These are phyloP conservation scores for Papilio demoleus DNA, from an alignment of 2,888 invertebrate species.

Conservation along the genomic window DNA sequence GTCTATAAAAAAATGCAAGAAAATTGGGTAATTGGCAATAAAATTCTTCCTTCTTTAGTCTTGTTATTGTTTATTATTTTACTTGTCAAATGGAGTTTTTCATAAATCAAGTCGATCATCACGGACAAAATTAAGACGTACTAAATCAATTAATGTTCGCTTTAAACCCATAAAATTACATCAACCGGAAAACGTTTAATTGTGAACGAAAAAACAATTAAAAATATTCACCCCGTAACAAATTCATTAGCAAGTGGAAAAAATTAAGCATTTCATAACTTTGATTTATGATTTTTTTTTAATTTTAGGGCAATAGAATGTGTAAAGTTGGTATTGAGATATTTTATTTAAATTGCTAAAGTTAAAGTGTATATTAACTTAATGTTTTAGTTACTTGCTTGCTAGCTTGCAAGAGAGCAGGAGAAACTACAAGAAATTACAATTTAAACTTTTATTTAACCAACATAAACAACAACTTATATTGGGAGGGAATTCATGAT, in stretches of 20 bases:
- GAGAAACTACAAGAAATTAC: too few relatives aligned
- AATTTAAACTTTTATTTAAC: too few relatives aligned
- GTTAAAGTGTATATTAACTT: too few relatives aligned
- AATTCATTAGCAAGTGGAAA: slow-evolving; percentile 30
- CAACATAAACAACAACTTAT: too few relatives aligned
- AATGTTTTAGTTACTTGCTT: too few relatives aligned
- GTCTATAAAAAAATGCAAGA: too few relatives aligned
- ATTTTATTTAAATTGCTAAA: too few relatives aligned
- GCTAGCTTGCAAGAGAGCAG: too few relatives aligned
- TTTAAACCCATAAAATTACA: slow-evolving; percentile 20
- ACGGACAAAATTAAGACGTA: not conserved
- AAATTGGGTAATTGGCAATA: too few relatives aligned
- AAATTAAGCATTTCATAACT: slow-evolving; percentile 18
- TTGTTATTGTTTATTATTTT: not conserved
- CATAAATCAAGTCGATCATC: not conserved
- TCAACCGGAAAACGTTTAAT: slow-evolving; percentile 29
- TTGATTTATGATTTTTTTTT: slow-evolving; percentile 28
- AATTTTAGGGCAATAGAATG: slow-evolving; percentile 11
- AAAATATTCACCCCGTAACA: slow-evolving; percentile 1
- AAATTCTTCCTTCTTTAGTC: not conserved
- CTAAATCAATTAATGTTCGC: slow-evolving; percentile 10
- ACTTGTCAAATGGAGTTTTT: not conserved
- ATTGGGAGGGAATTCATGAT: too few relatives aligned
- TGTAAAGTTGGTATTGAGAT: slow-evolving; percentile 4
- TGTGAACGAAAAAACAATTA: slow-evolving; percentile 29